A percentile compares a stretch with the other conserved stretches of the same genome.
phyloP scores from a whole-genome alignment of 2,113 vertebrate species.

The Heliornis fulica region DNA sequence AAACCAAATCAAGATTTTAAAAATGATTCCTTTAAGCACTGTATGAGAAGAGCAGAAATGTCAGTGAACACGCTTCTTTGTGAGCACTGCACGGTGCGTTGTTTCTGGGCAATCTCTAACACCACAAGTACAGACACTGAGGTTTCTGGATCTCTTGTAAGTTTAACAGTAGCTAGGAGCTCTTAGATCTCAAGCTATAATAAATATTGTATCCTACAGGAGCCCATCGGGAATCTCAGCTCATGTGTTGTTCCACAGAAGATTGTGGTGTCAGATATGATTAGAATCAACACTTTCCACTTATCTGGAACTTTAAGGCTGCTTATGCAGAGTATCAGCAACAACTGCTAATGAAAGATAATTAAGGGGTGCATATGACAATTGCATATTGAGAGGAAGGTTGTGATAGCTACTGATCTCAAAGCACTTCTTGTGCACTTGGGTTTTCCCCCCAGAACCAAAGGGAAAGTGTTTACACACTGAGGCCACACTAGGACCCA shows the following conservation, averaged over 20 bases:
- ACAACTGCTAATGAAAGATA: conserved; percentile 26
- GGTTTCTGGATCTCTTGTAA: conserved; percentile 61
- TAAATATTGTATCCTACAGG: conserved; percentile 75
- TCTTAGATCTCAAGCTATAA: conserved; percentile 70
- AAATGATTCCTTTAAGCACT: not conserved
- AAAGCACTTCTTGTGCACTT: not conserved
- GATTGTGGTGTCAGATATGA: conserved; percentile 73
- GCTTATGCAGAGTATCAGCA: conserved; percentile 45
- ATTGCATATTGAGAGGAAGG: not conserved
- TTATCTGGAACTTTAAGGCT: conserved; percentile 62
- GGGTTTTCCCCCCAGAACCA: not conserved
- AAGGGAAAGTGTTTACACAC: not conserved
- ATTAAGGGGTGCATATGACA: not conserved
- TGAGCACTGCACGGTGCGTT: not conserved
- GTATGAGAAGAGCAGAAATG: not conserved
- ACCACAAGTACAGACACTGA: conserved; percentile 32
- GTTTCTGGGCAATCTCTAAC: conserved; percentile 50
- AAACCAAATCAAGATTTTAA: not conserved
- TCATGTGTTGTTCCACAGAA: conserved; percentile 66
- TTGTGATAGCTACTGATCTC: not conserved
- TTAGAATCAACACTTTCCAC: conserved; percentile 74
- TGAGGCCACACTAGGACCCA: not conserved
- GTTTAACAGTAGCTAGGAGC: conserved; percentile 67
- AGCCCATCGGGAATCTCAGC: conserved; percentile 66
- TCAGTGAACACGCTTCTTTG: not conserved